These are phyloP conservation scores for Tapirus indicus DNA, from an alignment of 2,797 vertebrate genomes.

Conservation along the genomic window DNA sequence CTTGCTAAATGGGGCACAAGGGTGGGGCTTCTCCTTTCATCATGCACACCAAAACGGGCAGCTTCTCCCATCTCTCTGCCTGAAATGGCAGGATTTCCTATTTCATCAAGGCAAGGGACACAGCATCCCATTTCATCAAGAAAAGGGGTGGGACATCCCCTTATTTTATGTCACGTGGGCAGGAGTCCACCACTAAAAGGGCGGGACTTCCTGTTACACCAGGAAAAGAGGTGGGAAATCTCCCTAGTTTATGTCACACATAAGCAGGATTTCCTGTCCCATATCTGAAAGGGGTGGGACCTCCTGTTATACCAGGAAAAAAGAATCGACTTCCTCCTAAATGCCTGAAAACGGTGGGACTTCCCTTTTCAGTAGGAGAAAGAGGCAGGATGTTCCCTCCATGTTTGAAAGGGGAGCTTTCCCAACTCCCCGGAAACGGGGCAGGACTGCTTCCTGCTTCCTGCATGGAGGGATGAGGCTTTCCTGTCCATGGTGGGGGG, in stretches of 20 bases:
- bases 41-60: neutral
- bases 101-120: neutral
- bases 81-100: neutral
- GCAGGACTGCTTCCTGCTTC: neutral
- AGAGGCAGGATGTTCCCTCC: neutral
- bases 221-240: neutral
- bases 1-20: neutral
- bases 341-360: neutral
- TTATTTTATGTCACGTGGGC: neutral
- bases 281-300: neutral
- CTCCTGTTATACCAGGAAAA: neutral
- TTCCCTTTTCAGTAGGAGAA: neutral
- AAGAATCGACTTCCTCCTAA: neutral
- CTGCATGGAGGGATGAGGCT: neutral
- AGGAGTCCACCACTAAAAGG: neutral
- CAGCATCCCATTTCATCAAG: neutral
- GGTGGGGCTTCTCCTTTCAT: neutral
- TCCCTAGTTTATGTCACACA: neutral
- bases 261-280: neutral
- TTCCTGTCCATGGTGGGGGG: neutral
- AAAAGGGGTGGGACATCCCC: neutral
- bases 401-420: neutral
- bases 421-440: neutral
- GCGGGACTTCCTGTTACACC: neutral
- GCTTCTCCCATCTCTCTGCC: neutral